Evolutionary conservation across 2,113 vertebrate genomes (phyloP), one percentile per base, ranked within the genome.

Genomic region (Rhinoptilus africanus): DNA sequence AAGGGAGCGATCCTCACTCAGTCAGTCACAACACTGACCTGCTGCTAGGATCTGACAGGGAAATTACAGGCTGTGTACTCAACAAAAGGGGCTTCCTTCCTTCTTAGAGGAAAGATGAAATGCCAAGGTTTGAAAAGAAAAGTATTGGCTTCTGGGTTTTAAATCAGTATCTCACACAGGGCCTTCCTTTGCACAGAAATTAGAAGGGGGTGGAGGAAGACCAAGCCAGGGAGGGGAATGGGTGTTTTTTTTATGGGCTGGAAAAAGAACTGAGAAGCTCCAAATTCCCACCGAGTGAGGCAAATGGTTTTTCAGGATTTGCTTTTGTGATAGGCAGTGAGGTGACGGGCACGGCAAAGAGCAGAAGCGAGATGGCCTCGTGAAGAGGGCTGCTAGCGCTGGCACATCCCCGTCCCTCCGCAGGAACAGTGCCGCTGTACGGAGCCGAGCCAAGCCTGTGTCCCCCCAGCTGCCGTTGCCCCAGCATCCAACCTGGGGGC

Each of bases 1-100:
- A 97, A 97, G 98, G 98, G 98, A 98, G 96, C 93, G 97, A 98
- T 98, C 97, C 98, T 97, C 96, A 98, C 97, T 98, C 97, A 97
- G 97, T 97, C 97, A 98, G 98, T 98, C 98, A 98, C 98, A 99
- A 98, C 98, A 98, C 98, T 98, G 98, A 98, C 98, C 98, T 66
- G 93, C 98, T 94, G 97, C 97, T 98, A 95, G 97, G 93, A 97
- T 92, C 97, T 98, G 98, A 98, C 98, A 98, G 96, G 92, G 94
- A 98, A 98, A 98, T 98, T 98, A 96, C 95, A 98, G 98, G 95
- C 98, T 98, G 97, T 97, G 97, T 97, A 92, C 95, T 95, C 97
- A 98, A 97, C 98, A 97, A 96, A 98, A 97, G 97, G 97, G 87
- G 96, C 97, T 96, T 97, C 98, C 96, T 97, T 83, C 94, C 96